Percentiles rank a stretch among this genome's conserved stretches.
phyloP scores from a whole-genome alignment of 92 coral and sea anemone species.

The Siderastrea radians region DNA sequence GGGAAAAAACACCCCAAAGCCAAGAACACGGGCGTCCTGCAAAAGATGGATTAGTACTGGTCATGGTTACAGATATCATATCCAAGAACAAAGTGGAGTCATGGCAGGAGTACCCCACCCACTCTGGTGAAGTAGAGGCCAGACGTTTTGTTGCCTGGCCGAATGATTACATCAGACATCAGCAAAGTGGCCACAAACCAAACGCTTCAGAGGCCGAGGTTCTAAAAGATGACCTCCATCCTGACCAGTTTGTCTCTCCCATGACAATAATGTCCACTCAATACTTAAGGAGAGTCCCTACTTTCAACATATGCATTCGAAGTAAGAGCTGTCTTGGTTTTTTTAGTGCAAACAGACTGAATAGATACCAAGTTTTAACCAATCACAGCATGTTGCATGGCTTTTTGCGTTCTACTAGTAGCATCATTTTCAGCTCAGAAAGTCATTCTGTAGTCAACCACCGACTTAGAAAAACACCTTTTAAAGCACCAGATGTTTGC shows the following conservation, averaged over 20 bases:
- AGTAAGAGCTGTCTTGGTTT: too few species aligned
- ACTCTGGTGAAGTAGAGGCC: slow-evolving; percentile 55
- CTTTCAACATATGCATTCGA: too few species aligned
- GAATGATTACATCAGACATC: background rate
- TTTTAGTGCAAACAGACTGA: too few species aligned
- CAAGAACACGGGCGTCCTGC: slow-evolving; percentile 43
- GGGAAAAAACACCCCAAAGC: background rate
- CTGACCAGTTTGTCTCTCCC: background rate
- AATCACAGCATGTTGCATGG: too few species aligned
- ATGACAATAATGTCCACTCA: slow-evolving; percentile 1
- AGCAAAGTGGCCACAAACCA: background rate
- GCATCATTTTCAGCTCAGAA: too few species aligned
- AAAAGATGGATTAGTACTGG: slow-evolving; percentile 39
- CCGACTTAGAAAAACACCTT: too few species aligned
- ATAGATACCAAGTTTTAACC: too few species aligned
- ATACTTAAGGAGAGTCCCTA: too few species aligned
- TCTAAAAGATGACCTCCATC: slow-evolving; percentile 6
- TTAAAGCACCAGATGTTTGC: too few species aligned
- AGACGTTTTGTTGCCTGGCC: slow-evolving; percentile 60
- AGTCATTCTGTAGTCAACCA: too few species aligned
- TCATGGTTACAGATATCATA: slow-evolving; percentile 22
- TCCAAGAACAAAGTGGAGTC: slow-evolving; percentile 22
- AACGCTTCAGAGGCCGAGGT: background rate
- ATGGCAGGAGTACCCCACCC: slow-evolving; percentile 52
- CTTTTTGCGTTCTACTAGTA: too few species aligned